Base-by-base conservation (phyloP, 2,797 vertebrate genomes). In the Cynodonichthys magdalenae region DNA sequence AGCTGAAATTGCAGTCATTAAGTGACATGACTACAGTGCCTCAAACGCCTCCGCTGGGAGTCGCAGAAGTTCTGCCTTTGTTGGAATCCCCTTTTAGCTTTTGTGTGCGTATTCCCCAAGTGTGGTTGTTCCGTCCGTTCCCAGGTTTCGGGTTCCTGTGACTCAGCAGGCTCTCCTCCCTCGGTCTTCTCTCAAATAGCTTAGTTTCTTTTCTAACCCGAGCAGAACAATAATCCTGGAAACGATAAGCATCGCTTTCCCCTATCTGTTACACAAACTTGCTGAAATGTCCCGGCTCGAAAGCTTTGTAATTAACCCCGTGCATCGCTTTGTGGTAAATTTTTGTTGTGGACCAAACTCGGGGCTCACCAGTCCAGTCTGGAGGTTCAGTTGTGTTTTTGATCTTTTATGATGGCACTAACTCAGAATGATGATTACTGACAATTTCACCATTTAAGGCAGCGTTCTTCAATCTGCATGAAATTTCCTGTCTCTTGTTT, bases 61-160 rank as follows among this genome's bases (percentile, higher is more conserved):
- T 74, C 66, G 82, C 84, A 86, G 80, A 83, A 88, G 78, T 84
- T 86, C 75, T 81, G 10, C 86, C 80, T 83, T 90, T 90, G 83
- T 94, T 89, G 84, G 78, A 81, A 75, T 81, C 85, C 24, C 84
- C 92, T 89, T 90, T 88, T 92, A 88, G 86, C 80, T 87, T 87
- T 94, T 94, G 86, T 94, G 59, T 78, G 75, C 63, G 70, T 85
- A 82, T 91, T 93, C 95, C 92, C 87, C 79, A 83, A 86, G 79
- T 82, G 62, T 81, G 79, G 85, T 77, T 69, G 66, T 52, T 69
- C 82, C 79, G 75, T 70, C 78, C 48, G 83, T 91, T 93, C 90
- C 88, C 90, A 91, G 89, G 90, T 88, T 89, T 92, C 90, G 88
- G 87, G 88, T 93, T 92, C 81, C 86, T 81, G 85, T 93, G 90